These are phyloP conservation scores for Philypnodon macrostomus DNA, from an alignment of 2,797 vertebrate species.

Conservation along the genomic window DNA sequence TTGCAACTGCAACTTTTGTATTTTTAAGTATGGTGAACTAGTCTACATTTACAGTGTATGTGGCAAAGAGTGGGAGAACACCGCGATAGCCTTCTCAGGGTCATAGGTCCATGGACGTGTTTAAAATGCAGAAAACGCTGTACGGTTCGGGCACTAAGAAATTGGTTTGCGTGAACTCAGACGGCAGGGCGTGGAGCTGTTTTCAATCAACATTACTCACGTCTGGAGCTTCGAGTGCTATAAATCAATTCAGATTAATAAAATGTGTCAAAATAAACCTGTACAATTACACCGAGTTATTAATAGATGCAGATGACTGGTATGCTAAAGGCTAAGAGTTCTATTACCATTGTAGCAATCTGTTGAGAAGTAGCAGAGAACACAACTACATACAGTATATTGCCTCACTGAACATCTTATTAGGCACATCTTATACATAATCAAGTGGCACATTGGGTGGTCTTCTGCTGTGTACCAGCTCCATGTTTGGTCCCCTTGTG, in stretches of 20 bases:
- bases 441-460: no score
- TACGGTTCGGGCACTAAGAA: constrained; percentile 42
- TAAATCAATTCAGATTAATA: constrained; percentile 47
- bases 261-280: constrained; percentile 23
- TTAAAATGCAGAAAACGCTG: constrained; percentile 57
- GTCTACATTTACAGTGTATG: no score
- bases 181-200: constrained; percentile 27
- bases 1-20: no score
- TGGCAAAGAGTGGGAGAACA: constrained; percentile 1
- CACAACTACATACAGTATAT: background rate
- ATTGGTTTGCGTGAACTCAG: constrained; percentile 52
- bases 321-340: constrained; percentile 8
- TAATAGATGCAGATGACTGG: constrained; percentile 12
- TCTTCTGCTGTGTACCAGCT: no score
- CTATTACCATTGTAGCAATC: no score
- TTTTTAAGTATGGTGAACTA: no score
- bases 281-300: constrained; percentile 29
- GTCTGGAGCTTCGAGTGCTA: constrained; percentile 36
- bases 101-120: constrained; percentile 32
- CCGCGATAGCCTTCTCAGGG: constrained; percentile 36
- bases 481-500: no score
- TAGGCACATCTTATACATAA: no score
- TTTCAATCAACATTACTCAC: constrained; percentile 48
- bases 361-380: no score
- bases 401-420: no score